phyloP scores from a whole-genome alignment of 2,113 vertebrate species.

The Dasyornis broadbenti region DNA sequence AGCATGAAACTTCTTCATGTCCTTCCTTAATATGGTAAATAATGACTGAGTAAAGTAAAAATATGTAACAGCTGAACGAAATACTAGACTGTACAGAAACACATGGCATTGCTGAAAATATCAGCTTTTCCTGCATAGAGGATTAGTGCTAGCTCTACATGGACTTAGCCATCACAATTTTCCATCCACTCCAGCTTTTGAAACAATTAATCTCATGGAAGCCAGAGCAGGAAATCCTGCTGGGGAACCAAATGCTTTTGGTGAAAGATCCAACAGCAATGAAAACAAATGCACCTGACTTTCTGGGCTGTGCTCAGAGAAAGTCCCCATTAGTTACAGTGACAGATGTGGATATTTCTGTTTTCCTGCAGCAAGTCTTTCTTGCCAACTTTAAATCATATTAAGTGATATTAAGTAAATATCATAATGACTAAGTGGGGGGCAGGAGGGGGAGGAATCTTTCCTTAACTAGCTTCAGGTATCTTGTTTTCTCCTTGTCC shows the following conservation, averaged over 20 bases:
- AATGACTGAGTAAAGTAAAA: background rate
- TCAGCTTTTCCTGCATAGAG: background rate
- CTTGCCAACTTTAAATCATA: background rate
- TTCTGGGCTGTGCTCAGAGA: background rate
- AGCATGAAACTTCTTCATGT: background rate
- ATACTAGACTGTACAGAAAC: background rate
- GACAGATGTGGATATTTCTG: background rate
- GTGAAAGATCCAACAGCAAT: background rate
- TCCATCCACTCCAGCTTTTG: slow-evolving; percentile 44
- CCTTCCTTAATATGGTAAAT: background rate
- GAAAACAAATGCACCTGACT: slow-evolving; percentile 35
- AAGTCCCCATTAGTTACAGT: background rate
- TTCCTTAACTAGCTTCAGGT: background rate
- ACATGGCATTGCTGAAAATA: background rate
- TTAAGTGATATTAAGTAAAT: background rate
- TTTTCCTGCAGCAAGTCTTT: background rate
- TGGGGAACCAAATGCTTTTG: slow-evolving; percentile 44
- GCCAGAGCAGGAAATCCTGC: slow-evolving; percentile 31
- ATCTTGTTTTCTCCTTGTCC: background rate
- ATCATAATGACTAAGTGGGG: background rate
- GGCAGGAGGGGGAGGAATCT: fast-evolving
- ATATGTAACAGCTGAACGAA: background rate
- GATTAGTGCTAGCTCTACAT: background rate
- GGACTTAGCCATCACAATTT: background rate
- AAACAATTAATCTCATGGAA: slow-evolving; percentile 46